Evolutionary conservation across 2,113 vertebrate genomes (phyloP).

Genomic region (Siphamia tubifer): DNA sequence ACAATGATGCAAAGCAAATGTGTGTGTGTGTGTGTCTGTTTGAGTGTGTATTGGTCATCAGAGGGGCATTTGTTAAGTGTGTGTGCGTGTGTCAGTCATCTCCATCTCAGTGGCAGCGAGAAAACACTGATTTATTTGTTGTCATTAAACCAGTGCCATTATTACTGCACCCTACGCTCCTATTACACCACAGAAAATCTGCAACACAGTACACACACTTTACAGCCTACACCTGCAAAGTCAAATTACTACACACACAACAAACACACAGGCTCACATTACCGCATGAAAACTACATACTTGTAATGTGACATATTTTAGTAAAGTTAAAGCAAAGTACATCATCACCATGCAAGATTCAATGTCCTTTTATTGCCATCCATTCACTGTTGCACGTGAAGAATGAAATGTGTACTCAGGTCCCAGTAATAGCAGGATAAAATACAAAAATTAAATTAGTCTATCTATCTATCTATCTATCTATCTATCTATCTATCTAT

Average conservation of each 20-base stretch:
- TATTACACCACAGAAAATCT: slow-evolving; percentile 10
- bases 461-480: too few species aligned
- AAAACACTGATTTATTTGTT: slow-evolving; percentile 95
- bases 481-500: too few species aligned
- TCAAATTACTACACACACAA: not conserved
- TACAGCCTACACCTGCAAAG: too few species aligned
- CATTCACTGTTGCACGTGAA: too few species aligned
- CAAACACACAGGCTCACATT: not conserved
- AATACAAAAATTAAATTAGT: too few species aligned
- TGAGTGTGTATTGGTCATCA: slow-evolving; percentile 84
- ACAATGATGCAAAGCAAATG: slow-evolving; percentile 44
- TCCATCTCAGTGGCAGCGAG: slow-evolving; percentile 92
- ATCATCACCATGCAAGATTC: not conserved
- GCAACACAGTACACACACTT: slow-evolving; percentile 15
- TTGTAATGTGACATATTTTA: not conserved
- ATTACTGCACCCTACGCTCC: slow-evolving; percentile 80
- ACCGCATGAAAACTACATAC: not conserved
- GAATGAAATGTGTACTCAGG: too few species aligned
- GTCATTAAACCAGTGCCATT: slow-evolving; percentile 92
- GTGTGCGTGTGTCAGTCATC: slow-evolving; percentile 78
- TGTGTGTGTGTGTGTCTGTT: slow-evolving; percentile 3
- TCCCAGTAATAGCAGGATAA: too few species aligned
- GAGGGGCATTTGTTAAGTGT: slow-evolving; percentile 86
- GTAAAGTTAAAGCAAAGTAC: not conserved
- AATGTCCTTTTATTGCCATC: too few species aligned